Evolutionary conservation across 2,797 vertebrate species (phyloP), one percentile per base, ranked within the genome.

Genomic region (Mycteria americana): DNA sequence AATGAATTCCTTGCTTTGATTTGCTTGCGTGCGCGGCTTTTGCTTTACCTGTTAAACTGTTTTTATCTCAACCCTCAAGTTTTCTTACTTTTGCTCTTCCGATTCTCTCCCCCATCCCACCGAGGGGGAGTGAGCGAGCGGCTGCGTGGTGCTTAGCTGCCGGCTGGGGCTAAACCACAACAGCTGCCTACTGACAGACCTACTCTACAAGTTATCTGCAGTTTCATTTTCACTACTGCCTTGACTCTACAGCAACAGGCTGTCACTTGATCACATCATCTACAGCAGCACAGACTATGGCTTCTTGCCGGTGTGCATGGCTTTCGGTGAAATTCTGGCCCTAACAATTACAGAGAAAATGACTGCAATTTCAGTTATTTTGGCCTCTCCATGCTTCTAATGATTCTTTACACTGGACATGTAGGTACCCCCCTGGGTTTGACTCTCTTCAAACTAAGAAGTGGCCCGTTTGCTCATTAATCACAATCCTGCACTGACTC

Each of bases 231-330:
- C 74, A 78, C 12, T 31, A 15, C 63, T 79, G 50, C 4, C 24
- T 37, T 62, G 54, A 69, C 23, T 31, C 53, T 30, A 10, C 2
- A 84, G 60, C 46, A 82, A 65, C 51, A 68, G 68, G n/a, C 25
- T n/a, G n/a, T 21, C 35, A 13, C n/a, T 57, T 13, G 11, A 37
- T 41, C 53, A 15, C 10, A 6, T 24, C 62, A 79, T 3, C 53
- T 64, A 30, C 41, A 88, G 41, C 28, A 77, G 45, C 57, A 68
- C 0, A 9, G 18, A 37, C 25, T 27, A 24, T 4, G 53, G 37
- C 37, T 15, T 57, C 67, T 25, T 39, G 7, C 16, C 35, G 22
- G 33, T 0, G 3, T 18, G 11, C 7, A 5, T 1, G 1, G 35
- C 45, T 83, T 56, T 39, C 0, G 0, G 48, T 57, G 37, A 74